Conservation (phyloP, 2,888 invertebrate species). For the Trichacis sp. region DNA sequence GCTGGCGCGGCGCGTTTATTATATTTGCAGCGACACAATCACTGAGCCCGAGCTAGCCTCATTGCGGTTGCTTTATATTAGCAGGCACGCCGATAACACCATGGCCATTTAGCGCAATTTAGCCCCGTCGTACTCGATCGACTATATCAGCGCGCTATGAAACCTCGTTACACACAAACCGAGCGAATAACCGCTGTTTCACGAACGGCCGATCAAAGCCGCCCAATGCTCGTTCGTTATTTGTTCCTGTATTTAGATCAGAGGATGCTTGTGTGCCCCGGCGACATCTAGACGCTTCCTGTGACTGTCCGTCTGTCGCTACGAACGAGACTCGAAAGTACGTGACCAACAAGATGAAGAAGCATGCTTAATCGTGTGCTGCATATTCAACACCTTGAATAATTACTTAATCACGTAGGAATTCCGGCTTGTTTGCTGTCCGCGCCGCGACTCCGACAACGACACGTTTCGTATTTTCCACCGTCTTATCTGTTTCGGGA, state of each 20-base stretch:
- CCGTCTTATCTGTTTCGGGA: slow-evolving; percentile 1
- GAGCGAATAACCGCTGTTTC: slow-evolving; percentile 43
- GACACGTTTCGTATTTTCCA: not conserved
- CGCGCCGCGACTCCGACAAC: no score
- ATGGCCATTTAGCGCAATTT: slow-evolving; percentile 55
- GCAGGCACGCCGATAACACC: slow-evolving; percentile 41
- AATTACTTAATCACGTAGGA: slow-evolving; percentile 2
- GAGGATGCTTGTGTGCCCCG: slow-evolving; percentile 7
- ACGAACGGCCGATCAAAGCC: slow-evolving; percentile 43
- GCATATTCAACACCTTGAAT: slow-evolving; percentile 1
- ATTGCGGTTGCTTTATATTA: slow-evolving; percentile 43
- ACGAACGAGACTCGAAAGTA: no score
- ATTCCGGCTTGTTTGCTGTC: not conserved
- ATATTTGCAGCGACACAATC: slow-evolving; percentile 28
- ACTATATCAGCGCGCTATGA: slow-evolving; percentile 37
- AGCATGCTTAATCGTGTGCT: not conserved
- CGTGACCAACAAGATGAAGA: not conserved
- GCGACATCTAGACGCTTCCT: slow-evolving; percentile 12
- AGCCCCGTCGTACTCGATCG: slow-evolving; percentile 31
- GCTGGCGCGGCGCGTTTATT: slow-evolving; percentile 16
- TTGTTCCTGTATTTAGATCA: slow-evolving; percentile 32
- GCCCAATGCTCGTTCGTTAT: slow-evolving; percentile 39
- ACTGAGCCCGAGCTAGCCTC: slow-evolving; percentile 25
- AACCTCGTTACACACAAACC: slow-evolving; percentile 44
- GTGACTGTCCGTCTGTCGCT: no score